Evolutionary conservation across 2,797 vertebrate genomes (phyloP), one percentile per base, ranked within the genome.

Genomic region (Chromobotia macracanthus): DNA sequence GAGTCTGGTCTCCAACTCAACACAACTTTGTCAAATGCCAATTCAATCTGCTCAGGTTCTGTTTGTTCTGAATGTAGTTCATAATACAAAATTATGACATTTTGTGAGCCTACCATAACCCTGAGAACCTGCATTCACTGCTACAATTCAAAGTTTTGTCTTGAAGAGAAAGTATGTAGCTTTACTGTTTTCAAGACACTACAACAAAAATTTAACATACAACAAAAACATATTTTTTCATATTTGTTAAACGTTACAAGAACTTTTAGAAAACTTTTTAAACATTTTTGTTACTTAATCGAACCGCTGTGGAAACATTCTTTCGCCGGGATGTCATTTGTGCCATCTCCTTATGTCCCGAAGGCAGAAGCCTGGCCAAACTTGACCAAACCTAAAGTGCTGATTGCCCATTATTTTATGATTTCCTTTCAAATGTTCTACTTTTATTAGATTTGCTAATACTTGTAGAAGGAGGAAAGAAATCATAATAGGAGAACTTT

Each of bases 301-400:
- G 41, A 44, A 44, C 2, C 10, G 41, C 10, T 44, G 10, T 9
- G 41, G 41, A 44, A 44, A 44, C 41, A 44, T 44, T 44, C 41
- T 44, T 31, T 31, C 3, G 31, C 31, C 5, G 31, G 31, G 31
- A 31, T 31, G 31, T 31, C 31, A 31, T 31, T 31, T 31, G 31
- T 31, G 31, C 31, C 38, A 58, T 72, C 70, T 56, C 55, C 25
- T 28, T 46, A 78, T 64, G 61, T 64, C 35, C 55, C 71, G 58
- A 46, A 25, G 35, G 51, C 46, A 38, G 31, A 8, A 50, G 44
- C 83, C 81, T 89, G 46, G 50, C 75, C 88, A 82, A 86, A 90
- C 84, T 87, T 83, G 75, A 83, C 85, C 87, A 78, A 72, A 86
- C 87, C 88, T 80, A 84, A 75, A 82, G 83, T 74, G 76, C 83